Conservation (phyloP, 1,140 invertebrate species). For the Chironomus tepperi region DNA sequence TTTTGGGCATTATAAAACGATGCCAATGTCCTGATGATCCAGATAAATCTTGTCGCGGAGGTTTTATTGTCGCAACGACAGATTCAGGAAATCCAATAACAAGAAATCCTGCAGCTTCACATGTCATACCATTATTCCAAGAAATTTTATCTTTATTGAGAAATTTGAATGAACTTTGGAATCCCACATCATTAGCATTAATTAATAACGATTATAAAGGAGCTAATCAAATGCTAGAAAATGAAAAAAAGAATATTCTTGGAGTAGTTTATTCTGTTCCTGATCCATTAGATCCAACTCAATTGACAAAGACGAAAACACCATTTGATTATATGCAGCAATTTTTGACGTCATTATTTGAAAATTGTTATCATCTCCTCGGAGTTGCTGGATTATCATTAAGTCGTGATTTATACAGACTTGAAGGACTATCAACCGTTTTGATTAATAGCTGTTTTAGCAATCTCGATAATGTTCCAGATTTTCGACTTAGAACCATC, state of each 20-base stretch:
- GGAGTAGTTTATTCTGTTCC: constrained; percentile 44
- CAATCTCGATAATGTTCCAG: constrained; percentile 69
- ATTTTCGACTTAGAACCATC: constrained; percentile 71
- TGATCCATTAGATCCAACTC: constrained; percentile 41
- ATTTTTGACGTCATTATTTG: constrained; percentile 60
- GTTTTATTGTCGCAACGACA: constrained; percentile 67
- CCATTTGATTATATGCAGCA: constrained; percentile 72
- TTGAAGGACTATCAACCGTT: constrained; percentile 52
- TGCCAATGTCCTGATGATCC: constrained; percentile 74
- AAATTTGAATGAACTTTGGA: constrained; percentile 70
- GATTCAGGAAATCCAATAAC: constrained; percentile 67
- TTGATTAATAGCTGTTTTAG: constrained; percentile 57
- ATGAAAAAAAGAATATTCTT: constrained; percentile 57
- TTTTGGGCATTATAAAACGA: constrained; percentile 75
- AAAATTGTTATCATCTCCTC: constrained; percentile 68
- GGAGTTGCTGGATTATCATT: constrained; percentile 68
- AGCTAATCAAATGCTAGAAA: constrained; percentile 59
- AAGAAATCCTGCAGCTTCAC: constrained; percentile 73
- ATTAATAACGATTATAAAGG: constrained; percentile 59
- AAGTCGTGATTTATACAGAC: constrained; percentile 71
- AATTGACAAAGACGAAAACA: constrained; percentile 41
- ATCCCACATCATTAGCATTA: constrained; percentile 50
- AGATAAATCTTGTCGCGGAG: constrained; percentile 66
- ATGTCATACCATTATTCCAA: constrained; percentile 68
- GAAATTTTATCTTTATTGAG: constrained; percentile 65